Evolutionary conservation across 1,140 invertebrate species (phyloP).

Genomic region (Monomorium pharaonis): DNA sequence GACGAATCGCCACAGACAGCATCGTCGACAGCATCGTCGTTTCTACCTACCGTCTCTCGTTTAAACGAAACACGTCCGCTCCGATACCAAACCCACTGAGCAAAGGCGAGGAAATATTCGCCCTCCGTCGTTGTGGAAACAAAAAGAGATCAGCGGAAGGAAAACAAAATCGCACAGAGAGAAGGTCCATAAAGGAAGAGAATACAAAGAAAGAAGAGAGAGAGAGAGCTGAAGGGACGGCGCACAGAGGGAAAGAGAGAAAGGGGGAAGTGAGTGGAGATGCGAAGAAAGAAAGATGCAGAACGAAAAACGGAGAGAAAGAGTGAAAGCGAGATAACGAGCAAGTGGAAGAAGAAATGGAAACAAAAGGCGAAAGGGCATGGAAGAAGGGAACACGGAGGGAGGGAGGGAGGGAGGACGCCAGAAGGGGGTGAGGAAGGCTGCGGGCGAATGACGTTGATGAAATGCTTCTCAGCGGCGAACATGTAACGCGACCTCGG

Average conservation of each 20-base stretch:
- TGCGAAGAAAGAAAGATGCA: not conserved
- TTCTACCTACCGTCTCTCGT: slow-evolving; percentile 16
- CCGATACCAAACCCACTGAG: slow-evolving; percentile 19
- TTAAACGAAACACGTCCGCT: slow-evolving; percentile 40
- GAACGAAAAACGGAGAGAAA: slow-evolving; percentile 10
- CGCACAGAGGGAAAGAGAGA: not conserved
- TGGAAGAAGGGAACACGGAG: not conserved
- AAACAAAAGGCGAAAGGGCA: slow-evolving; percentile 38
- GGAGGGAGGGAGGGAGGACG: not conserved
- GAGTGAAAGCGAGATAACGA: slow-evolving; percentile 39
- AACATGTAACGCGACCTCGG: slow-evolving; percentile 65
- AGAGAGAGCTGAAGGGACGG: not conserved
- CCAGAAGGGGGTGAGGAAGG: not conserved
- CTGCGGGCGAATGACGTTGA: slow-evolving; percentile 33
- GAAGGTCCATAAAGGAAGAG: slow-evolving; percentile 26
- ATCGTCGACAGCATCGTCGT: slow-evolving; percentile 34
- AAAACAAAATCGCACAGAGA: slow-evolving; percentile 26
- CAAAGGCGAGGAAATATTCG: slow-evolving; percentile 52
- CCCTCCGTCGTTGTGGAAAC: not conserved
- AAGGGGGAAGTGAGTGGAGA: not conserved
- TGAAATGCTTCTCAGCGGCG: slow-evolving; percentile 58
- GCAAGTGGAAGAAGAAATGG: slow-evolving; percentile 26
- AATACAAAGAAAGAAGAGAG: not conserved
- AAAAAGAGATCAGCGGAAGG: slow-evolving; percentile 45
- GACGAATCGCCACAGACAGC: slow-evolving; percentile 30